Evolutionary conservation across 2,797 vertebrate species (phyloP), one percentile per base, ranked within the genome.

Genomic region (Cyprinodon diabolis): DNA sequence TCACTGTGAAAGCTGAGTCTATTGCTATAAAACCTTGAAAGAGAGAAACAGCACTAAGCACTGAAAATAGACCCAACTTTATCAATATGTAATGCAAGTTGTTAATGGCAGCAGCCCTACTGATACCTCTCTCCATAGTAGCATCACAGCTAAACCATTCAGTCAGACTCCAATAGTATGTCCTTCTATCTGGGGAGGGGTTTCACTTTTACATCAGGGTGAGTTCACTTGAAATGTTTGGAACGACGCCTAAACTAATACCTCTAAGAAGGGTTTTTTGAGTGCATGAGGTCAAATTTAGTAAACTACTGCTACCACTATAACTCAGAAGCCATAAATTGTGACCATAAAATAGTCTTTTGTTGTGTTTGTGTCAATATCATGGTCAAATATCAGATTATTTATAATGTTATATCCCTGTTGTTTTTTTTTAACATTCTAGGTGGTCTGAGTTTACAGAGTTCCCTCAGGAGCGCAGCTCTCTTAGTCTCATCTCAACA

Each of bases 381-480:
- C 48, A 67, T 15, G 52, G 51, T 58, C 65, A 77, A 76, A 67
- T 15, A 56, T 45, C 57, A 51, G 57, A 65, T 80, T 51, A 25
- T 81, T 79, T 52, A 75, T 58, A 35, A 25, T 58, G 10, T 75
- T 66, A 43, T 63, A 30, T 69, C 25, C 15, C 19, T 48, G 30
- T 68, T n/a, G 75, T 25, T 76, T 10, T 75, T 11, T 14, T 77
- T 15, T 80, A 78, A 15, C 77, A 10, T 40, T 66, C n/a, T 84
- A 99, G 98, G 91, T 99, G 98, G 98, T 95, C 96, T 0, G 92
- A 95, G 37, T 97, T 97, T 21, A 91, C 95, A 0, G 96, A 97
- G 88, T 99, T 99, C 85, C 96, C 97, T 0, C 98, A 99, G 90
- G 97, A 98, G 81, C 97, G 98, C 66, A 99, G 98, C 78, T 99